Conservation (phyloP, 2,113 vertebrate genomes). For the Pseudolaguvia tuberculata region DNA sequence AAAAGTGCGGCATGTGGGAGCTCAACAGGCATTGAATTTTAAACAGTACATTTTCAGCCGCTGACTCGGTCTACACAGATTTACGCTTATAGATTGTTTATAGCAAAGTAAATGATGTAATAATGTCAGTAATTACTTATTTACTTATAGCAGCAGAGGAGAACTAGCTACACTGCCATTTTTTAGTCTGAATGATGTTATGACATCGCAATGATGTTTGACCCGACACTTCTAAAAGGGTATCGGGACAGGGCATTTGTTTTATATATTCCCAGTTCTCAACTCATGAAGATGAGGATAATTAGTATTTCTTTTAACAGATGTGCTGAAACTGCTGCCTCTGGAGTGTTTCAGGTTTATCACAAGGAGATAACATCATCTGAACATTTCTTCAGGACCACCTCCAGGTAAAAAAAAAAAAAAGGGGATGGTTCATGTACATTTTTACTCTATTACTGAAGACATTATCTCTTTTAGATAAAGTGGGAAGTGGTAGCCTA, state of each 20-base stretch:
- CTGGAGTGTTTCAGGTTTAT: neutral
- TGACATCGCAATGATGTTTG: neutral
- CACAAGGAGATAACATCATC: neutral
- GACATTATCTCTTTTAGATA: too few species aligned
- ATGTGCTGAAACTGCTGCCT: neutral
- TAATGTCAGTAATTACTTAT: neutral
- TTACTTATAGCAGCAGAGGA: too few species aligned
- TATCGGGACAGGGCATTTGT: neutral
- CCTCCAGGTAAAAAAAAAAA: too few species aligned
- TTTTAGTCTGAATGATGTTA: neutral
- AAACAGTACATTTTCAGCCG: conserved; percentile 8
- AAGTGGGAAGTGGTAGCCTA: too few species aligned
- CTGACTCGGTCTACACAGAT: neutral
- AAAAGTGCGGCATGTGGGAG: conserved; percentile 34
- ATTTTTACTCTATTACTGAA: too few species aligned
- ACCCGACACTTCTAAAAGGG: too few species aligned
- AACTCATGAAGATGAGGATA: neutral
- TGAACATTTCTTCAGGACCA: neutral
- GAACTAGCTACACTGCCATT: too few species aligned
- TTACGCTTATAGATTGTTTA: neutral
- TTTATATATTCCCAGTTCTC: neutral
- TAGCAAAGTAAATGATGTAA: neutral
- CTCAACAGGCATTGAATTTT: conserved; percentile 26
- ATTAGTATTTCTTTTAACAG: neutral
- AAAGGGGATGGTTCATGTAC: too few species aligned